phyloP scores from a whole-genome alignment of 2,113 vertebrate species.

The Marmota monax region DNA sequence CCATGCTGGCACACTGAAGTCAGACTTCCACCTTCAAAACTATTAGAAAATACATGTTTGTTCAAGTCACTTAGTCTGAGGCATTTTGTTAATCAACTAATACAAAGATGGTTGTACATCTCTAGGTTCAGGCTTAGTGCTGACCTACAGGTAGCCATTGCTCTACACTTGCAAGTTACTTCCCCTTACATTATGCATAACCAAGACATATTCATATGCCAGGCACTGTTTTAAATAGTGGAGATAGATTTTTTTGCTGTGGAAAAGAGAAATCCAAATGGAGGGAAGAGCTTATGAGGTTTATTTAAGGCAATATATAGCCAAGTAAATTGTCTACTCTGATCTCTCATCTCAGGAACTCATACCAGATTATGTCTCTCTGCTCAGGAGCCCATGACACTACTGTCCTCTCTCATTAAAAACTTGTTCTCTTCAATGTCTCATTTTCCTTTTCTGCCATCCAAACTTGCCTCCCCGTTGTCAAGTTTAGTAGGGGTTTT shows the following conservation, averaged over 20 bases:
- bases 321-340: not conserved
- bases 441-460: not conserved
- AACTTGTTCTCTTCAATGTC: not conserved
- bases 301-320: not conserved
- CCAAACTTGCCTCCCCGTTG: not conserved
- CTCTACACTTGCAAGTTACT: not conserved
- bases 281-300: not conserved
- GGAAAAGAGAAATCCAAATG: not conserved
- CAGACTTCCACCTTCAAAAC: not conserved
- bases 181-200: not conserved
- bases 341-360: not conserved
- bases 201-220: not conserved
- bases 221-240: not conserved
- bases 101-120: not conserved
- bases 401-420: not conserved
- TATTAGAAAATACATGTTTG: not conserved
- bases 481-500: not conserved
- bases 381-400: not conserved
- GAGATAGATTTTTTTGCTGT: not conserved
- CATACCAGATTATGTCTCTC: not conserved
- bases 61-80: not conserved
- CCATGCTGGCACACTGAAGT: not conserved
- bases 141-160: not conserved
- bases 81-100: not conserved
- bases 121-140: not conserved